Base-by-base conservation (phyloP, 1,140 invertebrate species). In the Anthonomus grandis region DNA sequence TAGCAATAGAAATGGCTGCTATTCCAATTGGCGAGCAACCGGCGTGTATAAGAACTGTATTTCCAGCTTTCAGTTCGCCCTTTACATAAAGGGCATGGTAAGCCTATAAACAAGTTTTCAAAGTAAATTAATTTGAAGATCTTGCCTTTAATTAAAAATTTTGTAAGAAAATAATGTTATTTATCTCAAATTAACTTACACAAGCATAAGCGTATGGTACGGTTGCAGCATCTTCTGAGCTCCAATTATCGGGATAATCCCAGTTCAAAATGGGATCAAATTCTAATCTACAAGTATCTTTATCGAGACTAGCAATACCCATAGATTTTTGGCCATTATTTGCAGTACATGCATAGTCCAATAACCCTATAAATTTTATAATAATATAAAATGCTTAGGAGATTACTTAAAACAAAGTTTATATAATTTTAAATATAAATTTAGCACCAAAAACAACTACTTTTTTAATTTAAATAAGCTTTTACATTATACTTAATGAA, bases 11-110 rank as follows among this genome's bases (percentile, higher is more conserved):
- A 58, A 89, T 86, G n/a, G 83, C 80, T n/a, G 86, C 86, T 67
- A 86, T 80, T 2, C 87, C 87, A 24, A 89, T 78, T 47, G 83
- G 83, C 17, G 85, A 85, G 60, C 80, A 79, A 12, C 85, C 87
- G 42, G 83, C 82, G 65, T 88, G 85, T 39, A 89, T 81, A 1
- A 89, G 70, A 10, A 89, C 72, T 1, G 69, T 77, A 47, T 86
- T 81, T 10, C 81, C 82, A 58, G 72, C 70, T 62, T 74, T 69
- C 12, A 86, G 69, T 27, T 72, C 63, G 2, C 77, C 83, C 55
- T 80, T 71, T 24, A 79, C 70, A 25, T 83, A 68, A 5, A 87
- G 70, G n/a, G 81, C 79, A 70, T 84, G 84, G 67, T 83, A 85
- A 8, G 73, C 72, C 71, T 74, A 59, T 17, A 65, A 65, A 23